Evolutionary conservation across 2,797 vertebrate genomes (phyloP), one percentile per base, ranked within the genome.

Genomic region (Smutsia temminckii): DNA sequence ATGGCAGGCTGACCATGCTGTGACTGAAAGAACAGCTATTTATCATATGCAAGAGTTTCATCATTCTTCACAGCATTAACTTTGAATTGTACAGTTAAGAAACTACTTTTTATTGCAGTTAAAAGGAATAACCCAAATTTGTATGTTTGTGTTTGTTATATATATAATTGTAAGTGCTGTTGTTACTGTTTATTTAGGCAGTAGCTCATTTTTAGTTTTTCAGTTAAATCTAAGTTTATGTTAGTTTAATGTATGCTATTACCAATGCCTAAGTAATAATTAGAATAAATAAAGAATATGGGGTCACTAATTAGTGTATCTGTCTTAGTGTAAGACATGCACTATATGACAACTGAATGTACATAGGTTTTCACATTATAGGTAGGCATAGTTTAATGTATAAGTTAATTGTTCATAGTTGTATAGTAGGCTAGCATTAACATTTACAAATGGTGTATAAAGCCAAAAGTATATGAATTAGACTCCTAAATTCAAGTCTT

Each of bases 31-130:
- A 79, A 42, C 8, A 83, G 63, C 40, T 75, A 37, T 23, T 61
- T 88, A 66, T 66, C 37, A 59, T 59, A 37, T 74, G 42, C 23
- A 42, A 68, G n/a, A 81, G 57, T 89, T 85, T 92, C 25, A 51
- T 68, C 55, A 53, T 72, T 78, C 79, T 93, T 85, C 85, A 37
- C 59, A 74, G 40, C 32, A 66, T 68, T 64, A 66, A 49, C 16
- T 81, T 93, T 93, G 68, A 91, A 72, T 92, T 93, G 34, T 46
- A 57, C 16, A 74, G 57, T 57, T 57, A 89, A 85, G 55, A 85
- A 94, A 89, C 85, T 89, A 63, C 63, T 85, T 85, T 94, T 89
- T 91, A 77, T 89, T 79, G 46, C 42, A 32, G 83, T 90, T 74
- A n/a, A 97, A 21, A 51, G 66, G n/a, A 77, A 69, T 77, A 57